Percentiles rank a stretch among this genome's conserved stretches.
Conservation (phyloP, 1,140 invertebrate genomes). For the Micrasema minimum region DNA sequence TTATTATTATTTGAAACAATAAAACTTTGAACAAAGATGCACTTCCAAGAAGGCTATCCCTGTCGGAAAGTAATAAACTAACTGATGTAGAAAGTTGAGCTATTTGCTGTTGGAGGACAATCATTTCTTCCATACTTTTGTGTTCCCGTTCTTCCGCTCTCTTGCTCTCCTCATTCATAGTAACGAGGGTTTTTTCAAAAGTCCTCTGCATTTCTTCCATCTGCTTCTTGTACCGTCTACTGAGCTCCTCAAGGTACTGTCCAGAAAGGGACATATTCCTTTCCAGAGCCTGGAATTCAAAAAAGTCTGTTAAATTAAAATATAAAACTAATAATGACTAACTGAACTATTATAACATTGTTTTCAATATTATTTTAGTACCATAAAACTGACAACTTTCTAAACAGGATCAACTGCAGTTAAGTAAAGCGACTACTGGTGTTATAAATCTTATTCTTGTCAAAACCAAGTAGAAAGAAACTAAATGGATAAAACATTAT, state of each 20-base stretch:
- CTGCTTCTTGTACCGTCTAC: slow-evolving; percentile 93
- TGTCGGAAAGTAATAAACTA: slow-evolving; percentile 71
- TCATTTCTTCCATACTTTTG: slow-evolving; percentile 73
- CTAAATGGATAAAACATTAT: no score
- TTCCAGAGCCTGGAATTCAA: slow-evolving; percentile 80
- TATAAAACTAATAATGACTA: background rate
- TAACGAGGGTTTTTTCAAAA: slow-evolving; percentile 82
- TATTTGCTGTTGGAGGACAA: slow-evolving; percentile 70
- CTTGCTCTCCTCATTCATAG: slow-evolving; percentile 78
- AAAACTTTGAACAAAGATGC: slow-evolving; percentile 68
- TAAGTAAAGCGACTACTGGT: no score
- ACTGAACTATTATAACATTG: background rate
- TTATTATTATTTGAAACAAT: slow-evolving; percentile 60
- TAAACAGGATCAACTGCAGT: no score
- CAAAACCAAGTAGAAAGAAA: no score
- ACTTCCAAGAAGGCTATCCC: slow-evolving; percentile 66
- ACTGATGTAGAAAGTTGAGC: slow-evolving; percentile 68
- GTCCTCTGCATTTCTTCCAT: slow-evolving; percentile 93
- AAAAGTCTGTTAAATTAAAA: background rate
- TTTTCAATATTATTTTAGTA: no score
- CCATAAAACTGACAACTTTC: no score
- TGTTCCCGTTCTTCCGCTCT: slow-evolving; percentile 77
- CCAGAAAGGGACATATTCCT: slow-evolving; percentile 95
- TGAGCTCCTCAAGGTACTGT: slow-evolving; percentile 95
- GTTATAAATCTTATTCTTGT: no score